Evolutionary conservation across 2,113 vertebrate species (phyloP), one percentile per base, ranked within the genome.

Genomic region (Gymnocephalus cernua): DNA sequence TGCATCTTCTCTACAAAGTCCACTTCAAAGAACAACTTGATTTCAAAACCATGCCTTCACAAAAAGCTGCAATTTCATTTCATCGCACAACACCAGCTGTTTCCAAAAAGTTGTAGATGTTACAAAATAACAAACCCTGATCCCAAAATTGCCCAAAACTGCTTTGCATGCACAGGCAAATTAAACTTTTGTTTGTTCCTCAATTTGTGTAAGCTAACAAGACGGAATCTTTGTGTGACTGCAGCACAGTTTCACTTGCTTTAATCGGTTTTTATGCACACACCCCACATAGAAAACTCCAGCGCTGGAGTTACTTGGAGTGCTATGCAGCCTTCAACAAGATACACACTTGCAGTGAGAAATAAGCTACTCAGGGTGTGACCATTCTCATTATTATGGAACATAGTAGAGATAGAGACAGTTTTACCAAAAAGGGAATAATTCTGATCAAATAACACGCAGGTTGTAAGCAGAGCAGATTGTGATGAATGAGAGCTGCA

Each of bases 131-230:
- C 44, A 64, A 23, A 15, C 8, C 54, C n/a, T 56, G 13, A 59
- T 66, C 3, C 19, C 32, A 18, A 58, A 81, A 54, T 38, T 58
- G 41, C 27, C 25, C 1, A 68, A 80, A 61, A 8, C 6, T 77
- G 35, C 23, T 61, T 68, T 48, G 57, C 58, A 59, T 56, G 4
- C 21, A 64, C 32, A 53, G n/a, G 6, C 12, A 81, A 74, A 70
- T 41, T 23, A 69, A 19, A 71, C 32, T 11, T 72, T 58, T 64
- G 54, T 82, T 80, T 74, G 12, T 25, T 56, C 10, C 63, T 64
- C 48, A 6, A n/a, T 85, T 83, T 79, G 47, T 69, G 32, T 47
- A 62, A 64, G 48, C 32, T 77, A 75, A 76, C 50, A 79, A 67
- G 71, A 54, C 50, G 18, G 44, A 44, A 45, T 59, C 19, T 89